Evolutionary conservation across 2,113 vertebrate genomes (phyloP).

Genomic region (Pleuronectes platessa): DNA sequence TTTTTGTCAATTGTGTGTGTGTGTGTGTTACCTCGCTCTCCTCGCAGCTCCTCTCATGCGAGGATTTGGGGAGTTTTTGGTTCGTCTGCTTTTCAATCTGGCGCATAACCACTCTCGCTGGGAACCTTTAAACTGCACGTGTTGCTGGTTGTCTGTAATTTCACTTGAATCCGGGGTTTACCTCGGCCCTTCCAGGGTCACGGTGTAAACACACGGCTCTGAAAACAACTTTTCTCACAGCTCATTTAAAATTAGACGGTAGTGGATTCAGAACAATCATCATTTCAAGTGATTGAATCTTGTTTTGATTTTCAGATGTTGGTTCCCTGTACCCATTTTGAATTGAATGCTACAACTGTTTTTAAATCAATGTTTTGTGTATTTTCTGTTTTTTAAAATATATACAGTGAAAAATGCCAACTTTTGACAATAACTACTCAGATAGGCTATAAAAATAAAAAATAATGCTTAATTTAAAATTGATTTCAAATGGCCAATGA

Average conservation of each 20-base stretch:
- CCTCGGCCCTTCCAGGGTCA: not conserved
- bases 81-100: constrained; percentile 42
- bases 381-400: too few species aligned
- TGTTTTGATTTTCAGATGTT: not conserved
- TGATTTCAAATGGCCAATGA: too few species aligned
- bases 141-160: constrained; percentile 25
- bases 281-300: constrained; percentile 18
- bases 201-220: not conserved
- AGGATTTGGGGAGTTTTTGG: constrained; percentile 19
- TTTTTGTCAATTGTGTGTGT: constrained; percentile 7
- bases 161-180: not conserved
- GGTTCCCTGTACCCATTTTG: too few species aligned
- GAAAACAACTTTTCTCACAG: constrained; percentile 29
- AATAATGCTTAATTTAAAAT: too few species aligned
- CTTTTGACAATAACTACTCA: too few species aligned
- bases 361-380: not conserved
- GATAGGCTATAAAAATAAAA: too few species aligned
- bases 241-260: constrained; percentile 29
- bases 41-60: constrained; percentile 46
- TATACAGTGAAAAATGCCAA: not conserved
- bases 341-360: too few species aligned
- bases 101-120: constrained; percentile 6
- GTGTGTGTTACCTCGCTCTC: constrained; percentile 31
- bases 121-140: constrained; percentile 38
- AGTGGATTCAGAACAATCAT: constrained; percentile 1